These are phyloP conservation scores for Gonioctena quinquepunctata DNA, from an alignment of 1,140 invertebrate species.

Conservation along the genomic window DNA sequence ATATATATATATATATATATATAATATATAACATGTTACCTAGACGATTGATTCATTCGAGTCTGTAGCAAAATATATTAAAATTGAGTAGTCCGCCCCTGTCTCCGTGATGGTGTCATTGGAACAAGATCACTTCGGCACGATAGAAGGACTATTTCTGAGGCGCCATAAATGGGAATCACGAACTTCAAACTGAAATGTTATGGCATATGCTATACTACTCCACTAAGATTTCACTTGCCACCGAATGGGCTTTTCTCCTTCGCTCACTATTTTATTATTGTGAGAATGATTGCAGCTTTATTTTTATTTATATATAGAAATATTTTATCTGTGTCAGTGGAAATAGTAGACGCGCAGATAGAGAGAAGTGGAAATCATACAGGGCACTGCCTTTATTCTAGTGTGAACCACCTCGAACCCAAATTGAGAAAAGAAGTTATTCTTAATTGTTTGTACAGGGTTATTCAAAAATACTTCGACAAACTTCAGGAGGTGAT, in stretches of 20 bases:
- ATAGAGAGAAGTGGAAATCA: not conserved
- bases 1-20: too few relatives aligned
- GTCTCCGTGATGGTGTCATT: not conserved
- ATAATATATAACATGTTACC: too few relatives aligned
- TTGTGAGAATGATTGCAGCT: constrained; percentile 9
- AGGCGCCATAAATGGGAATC: constrained; percentile 10
- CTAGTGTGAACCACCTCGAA: too few relatives aligned
- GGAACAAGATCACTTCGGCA: not conserved
- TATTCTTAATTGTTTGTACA: too few relatives aligned
- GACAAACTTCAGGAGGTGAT: too few relatives aligned
- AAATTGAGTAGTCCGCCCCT: too few relatives aligned
- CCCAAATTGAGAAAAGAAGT: too few relatives aligned
- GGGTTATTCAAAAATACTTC: too few relatives aligned
- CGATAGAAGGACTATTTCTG: constrained; percentile 4
- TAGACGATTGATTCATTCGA: too few relatives aligned
- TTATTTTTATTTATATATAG: constrained; percentile 10
- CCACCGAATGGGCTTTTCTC: constrained; percentile 4
- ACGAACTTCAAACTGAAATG: constrained; percentile 13
- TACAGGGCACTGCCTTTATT: too few relatives aligned
- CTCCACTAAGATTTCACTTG: constrained; percentile 11
- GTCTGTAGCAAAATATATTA: too few relatives aligned
- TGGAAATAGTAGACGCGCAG: not conserved
- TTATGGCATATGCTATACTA: constrained; percentile 12
- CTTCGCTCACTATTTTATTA: constrained; percentile 8
- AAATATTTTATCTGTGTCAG: not conserved